phyloP scores from a whole-genome alignment of 35 echinoderm and acorn worm genomes.

The Apostichopus parvimensis region DNA sequence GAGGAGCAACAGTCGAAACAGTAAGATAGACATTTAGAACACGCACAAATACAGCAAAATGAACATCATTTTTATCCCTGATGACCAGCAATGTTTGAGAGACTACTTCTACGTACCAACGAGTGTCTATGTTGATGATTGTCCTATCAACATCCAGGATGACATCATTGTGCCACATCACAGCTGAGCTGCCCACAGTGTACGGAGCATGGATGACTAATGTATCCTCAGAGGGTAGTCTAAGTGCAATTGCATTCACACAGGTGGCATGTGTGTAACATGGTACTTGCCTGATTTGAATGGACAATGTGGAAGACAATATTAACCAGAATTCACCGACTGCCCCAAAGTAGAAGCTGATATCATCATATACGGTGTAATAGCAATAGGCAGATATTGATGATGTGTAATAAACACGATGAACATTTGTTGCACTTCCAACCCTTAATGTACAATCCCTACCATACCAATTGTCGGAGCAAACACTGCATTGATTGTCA shows the following conservation, averaged over 20 bases:
- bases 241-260: conserved; percentile 66
- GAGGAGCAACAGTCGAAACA: conserved; percentile 45
- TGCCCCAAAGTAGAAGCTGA: conserved; percentile 71
- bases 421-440: background rate
- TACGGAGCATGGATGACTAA: conserved; percentile 79
- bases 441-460: conserved; percentile 70
- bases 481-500: conserved; percentile 58
- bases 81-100: conserved; percentile 26
- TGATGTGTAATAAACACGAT: conserved; percentile 40
- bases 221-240: background rate
- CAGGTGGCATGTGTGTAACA: conserved; percentile 65
- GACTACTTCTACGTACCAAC: conserved; percentile 59
- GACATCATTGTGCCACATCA: conserved; percentile 72
- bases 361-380: conserved; percentile 72
- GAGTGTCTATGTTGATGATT: background rate
- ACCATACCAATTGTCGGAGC: conserved; percentile 67
- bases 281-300: conserved; percentile 84
- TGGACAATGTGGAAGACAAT: background rate
- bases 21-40: conserved; percentile 61
- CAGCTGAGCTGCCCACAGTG: conserved; percentile 24
- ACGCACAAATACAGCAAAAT: conserved; percentile 51
- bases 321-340: conserved; percentile 85
- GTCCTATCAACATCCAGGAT: conserved; percentile 18
- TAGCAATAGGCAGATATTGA: conserved; percentile 60
- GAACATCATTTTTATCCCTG: background rate